Conservation (phyloP, 2,888 invertebrate genomes). For the Unio delphinus region DNA sequence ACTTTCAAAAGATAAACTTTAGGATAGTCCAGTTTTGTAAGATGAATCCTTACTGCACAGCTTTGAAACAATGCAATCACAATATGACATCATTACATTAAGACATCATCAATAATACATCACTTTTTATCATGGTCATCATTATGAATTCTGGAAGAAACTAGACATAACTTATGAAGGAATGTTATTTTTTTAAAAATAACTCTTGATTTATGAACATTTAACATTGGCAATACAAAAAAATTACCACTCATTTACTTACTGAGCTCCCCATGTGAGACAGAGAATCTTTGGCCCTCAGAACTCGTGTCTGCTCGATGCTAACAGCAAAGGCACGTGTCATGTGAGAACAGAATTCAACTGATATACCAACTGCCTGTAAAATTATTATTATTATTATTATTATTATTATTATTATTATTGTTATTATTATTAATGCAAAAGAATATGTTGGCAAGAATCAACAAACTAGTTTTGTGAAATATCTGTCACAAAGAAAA, state of each 20-base stretch:
- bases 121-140: too few species aligned
- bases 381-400: constrained; percentile 36
- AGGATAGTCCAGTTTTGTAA: too few species aligned
- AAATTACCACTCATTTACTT: constrained; percentile 66
- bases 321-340: constrained; percentile 92
- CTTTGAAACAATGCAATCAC: too few species aligned
- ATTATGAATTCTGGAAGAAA: background rate
- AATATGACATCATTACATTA: too few species aligned
- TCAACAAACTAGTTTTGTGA: too few species aligned
- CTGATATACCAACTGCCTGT: constrained; percentile 96
- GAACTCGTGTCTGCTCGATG: constrained; percentile 79
- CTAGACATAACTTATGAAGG: too few species aligned
- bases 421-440: background rate
- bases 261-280: constrained; percentile 94
- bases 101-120: too few species aligned
- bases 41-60: too few species aligned
- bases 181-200: background rate
- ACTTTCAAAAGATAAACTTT: too few species aligned
- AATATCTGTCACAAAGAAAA: too few species aligned
- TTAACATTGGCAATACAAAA: background rate
- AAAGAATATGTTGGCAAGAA: background rate
- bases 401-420: background rate
- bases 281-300: constrained; percentile 87
- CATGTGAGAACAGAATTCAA: constrained; percentile 98
- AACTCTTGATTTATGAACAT: background rate